A percentile compares a stretch with the other conserved stretches of the same genome.
Evolutionary conservation across 2,113 vertebrate species (phyloP).

Genomic region (Leucoraja erinaceus): DNA sequence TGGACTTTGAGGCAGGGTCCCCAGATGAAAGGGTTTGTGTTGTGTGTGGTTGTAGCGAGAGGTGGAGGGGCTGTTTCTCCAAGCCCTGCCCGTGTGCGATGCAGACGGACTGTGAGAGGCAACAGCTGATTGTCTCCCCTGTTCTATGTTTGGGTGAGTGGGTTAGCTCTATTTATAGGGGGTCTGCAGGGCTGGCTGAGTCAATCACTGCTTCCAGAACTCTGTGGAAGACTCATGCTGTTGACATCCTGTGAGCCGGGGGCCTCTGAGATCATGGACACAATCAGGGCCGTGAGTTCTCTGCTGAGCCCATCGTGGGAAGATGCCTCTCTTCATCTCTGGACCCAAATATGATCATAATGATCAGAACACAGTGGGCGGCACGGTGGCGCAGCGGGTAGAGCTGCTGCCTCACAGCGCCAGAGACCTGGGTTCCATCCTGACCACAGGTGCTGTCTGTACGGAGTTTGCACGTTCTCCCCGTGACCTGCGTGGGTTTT

Average conservation of each 20-base stretch:
- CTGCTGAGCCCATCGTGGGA: too few relatives aligned
- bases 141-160: constrained; percentile 77
- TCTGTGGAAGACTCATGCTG: constrained; percentile 37
- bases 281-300: constrained; percentile 44
- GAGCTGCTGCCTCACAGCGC: too few relatives aligned
- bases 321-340: too few relatives aligned
- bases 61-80: constrained; percentile 46
- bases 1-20: constrained; percentile 37
- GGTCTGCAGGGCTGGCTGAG: constrained; percentile 57
- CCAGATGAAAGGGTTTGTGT: neutral
- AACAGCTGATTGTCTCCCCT: constrained; percentile 77
- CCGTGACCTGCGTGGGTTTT: too few relatives aligned
- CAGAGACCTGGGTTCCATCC: too few relatives aligned
- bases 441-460: too few relatives aligned
- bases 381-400: too few relatives aligned
- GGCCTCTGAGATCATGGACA: constrained; percentile 49
- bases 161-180: constrained; percentile 58
- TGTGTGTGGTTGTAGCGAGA: neutral
- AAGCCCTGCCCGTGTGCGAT: constrained; percentile 40
- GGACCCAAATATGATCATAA: too few relatives aligned
- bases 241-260: constrained; percentile 44
- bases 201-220: constrained; percentile 62
- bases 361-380: too few relatives aligned
- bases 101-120: constrained; percentile 36
- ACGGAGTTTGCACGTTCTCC: too few relatives aligned